Evolutionary conservation across 2,797 vertebrate species (phyloP), one percentile per base, ranked within the genome.

Genomic region (Catostomus latipinnis): DNA sequence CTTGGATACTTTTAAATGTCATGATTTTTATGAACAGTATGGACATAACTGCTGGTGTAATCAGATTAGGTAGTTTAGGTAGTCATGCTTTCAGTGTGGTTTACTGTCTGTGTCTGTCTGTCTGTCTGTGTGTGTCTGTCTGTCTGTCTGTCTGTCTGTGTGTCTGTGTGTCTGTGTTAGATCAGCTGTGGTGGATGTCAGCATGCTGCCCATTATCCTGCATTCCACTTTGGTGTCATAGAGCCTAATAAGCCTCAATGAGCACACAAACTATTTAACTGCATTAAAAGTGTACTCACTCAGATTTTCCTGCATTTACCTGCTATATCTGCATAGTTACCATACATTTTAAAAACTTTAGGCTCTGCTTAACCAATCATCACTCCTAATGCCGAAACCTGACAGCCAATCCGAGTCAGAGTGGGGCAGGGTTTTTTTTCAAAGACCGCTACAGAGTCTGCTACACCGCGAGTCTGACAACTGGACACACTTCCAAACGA

Each of bases 241-340:
- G 71, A 70, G 77, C 69, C 53, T 91, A 92, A 94, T 90, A 82
- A 86, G 87, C 85, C 88, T 94, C 93, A 92, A 93, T 94, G 93
- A 87, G 80, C 82, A 74, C 85, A 81, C 86, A 88, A 82, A 81
- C 83, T 82, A 63, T 50, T 84, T 91, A 89, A 92, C 85, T 83
- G 82, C 79, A 76, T 91, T 88, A 83, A 89, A 88, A 76, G 71
- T 69, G 73, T 72, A 82, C 84, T 82, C 76, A 62, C 82, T 50
- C 43, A 83, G 83, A 45, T 70, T 12, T 60, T 45, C 62, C 22
- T 22, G 2, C 22, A 22, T 22, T 22, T 22, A 22, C 0, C 22
- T 22, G 22, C 22, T 22, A 22, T 22, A 22, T 22, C 22, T 22
- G 22, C 22, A 22, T 22, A 1, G 22, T 22, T 22, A 22, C 22